Conservation (phyloP, 2,797 vertebrate species). For the Acomys russatus region DNA sequence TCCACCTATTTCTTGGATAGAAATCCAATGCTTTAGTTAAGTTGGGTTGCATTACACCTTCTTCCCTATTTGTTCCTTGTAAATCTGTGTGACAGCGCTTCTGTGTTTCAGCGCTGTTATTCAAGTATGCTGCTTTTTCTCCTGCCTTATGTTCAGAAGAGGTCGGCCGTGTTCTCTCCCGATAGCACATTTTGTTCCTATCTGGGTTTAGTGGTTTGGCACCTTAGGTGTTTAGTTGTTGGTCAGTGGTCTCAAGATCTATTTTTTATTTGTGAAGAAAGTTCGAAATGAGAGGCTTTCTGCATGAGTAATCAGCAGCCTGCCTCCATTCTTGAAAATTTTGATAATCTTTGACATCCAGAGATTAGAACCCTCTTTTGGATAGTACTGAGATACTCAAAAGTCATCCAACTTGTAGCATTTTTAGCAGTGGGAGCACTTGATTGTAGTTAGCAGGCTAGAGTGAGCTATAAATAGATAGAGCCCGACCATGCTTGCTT, state of each 20-base stretch:
- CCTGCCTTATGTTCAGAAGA: constrained; percentile 70
- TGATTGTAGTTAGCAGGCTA: constrained; percentile 71
- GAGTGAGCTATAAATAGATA: constrained; percentile 79
- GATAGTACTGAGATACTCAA: constrained; percentile 53
- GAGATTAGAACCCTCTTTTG: constrained; percentile 63
- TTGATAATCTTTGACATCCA: constrained; percentile 71
- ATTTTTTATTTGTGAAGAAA: constrained; percentile 71
- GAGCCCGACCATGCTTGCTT: constrained; percentile 56
- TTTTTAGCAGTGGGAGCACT: constrained; percentile 60
- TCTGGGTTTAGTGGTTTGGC: constrained; percentile 57
- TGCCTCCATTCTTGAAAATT: constrained; percentile 69
- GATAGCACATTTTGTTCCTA: constrained; percentile 57
- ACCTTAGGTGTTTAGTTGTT: constrained; percentile 72
- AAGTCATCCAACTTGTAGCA: constrained; percentile 70
- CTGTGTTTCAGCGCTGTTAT: constrained; percentile 62
- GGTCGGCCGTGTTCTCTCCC: constrained; percentile 62
- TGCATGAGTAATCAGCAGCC: constrained; percentile 17
- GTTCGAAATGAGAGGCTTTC: constrained; percentile 63
- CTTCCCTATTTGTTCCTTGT: constrained; percentile 53
- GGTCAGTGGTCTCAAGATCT: constrained; percentile 71
- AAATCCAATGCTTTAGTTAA: constrained; percentile 64
- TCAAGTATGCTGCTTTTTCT: constrained; percentile 61
- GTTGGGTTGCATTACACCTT: constrained; percentile 34
- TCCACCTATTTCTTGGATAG: constrained; percentile 3
- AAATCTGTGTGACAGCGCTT: constrained; percentile 62